These are phyloP conservation scores for Drosophila limbata DNA, from an alignment of 2,888 invertebrate genomes.

Conservation along the genomic window DNA sequence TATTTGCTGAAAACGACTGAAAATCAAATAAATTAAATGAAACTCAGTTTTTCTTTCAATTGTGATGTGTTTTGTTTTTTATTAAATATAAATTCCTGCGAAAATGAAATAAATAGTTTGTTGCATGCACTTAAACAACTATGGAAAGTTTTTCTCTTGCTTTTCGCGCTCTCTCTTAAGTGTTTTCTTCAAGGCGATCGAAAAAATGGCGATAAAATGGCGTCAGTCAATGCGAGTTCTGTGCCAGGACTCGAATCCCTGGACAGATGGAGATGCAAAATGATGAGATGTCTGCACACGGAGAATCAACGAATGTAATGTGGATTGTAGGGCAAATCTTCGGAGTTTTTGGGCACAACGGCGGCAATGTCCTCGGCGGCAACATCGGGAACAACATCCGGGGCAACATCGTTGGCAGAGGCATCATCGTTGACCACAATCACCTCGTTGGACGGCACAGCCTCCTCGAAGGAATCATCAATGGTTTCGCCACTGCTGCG, in stretches of 20 bases:
- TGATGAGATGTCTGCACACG: constrained; percentile 6
- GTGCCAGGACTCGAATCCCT: constrained; percentile 7
- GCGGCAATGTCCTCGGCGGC: constrained; percentile 4
- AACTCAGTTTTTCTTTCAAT: neutral
- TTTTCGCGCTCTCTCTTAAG: constrained; percentile 16
- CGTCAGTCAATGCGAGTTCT: constrained; percentile 69
- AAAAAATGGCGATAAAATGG: constrained; percentile 72
- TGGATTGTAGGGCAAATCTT: too few relatives aligned
- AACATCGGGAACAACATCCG: constrained; percentile 23
- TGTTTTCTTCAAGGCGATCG: constrained; percentile 22
- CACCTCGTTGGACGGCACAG: constrained; percentile 77
- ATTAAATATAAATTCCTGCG: constrained; percentile 71
- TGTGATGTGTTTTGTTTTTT: constrained; percentile 26
- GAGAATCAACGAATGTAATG: constrained; percentile 13
- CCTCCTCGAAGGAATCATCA: constrained; percentile 81
- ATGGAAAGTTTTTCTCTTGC: constrained; percentile 55
- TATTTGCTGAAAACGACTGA: neutral
- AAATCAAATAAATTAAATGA: neutral
- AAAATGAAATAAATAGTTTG: constrained; percentile 79
- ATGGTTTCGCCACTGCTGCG: constrained; percentile 75
- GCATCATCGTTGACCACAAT: constrained; percentile 83
- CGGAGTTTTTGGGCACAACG: constrained; percentile 12
- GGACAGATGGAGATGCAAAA: constrained; percentile 31
- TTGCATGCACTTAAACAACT: constrained; percentile 74
- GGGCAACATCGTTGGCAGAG: constrained; percentile 47